phyloP scores from a whole-genome alignment of 2,888 invertebrate species.

The Nysson spinosus region DNA sequence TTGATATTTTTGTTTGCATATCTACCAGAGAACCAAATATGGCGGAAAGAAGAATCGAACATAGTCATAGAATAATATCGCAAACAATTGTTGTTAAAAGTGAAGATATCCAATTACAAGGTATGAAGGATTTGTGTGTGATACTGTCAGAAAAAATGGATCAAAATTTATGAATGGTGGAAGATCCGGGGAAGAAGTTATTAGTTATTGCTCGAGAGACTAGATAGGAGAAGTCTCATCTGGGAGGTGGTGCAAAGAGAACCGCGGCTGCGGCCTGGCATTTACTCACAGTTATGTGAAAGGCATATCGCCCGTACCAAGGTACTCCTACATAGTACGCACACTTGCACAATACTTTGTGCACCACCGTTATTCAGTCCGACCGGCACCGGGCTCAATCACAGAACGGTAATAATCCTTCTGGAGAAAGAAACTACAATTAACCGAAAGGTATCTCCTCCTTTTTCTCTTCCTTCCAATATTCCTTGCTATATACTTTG shows the following conservation, averaged over 20 bases:
- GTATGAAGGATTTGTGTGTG: too few species aligned
- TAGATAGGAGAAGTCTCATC: conserved; percentile 68
- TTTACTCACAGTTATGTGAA: conserved; percentile 77
- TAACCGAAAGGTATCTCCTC: conserved; percentile 33
- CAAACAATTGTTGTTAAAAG: too few species aligned
- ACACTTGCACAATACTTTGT: conserved; percentile 62
- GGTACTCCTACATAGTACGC: conserved; percentile 70
- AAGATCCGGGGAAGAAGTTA: conserved; percentile 47
- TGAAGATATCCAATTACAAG: too few species aligned
- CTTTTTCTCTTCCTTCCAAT: background rate
- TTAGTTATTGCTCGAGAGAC: conserved; percentile 54
- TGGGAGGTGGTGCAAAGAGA: conserved; percentile 64
- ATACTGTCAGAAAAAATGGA: too few species aligned
- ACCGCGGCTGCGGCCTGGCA: conserved; percentile 68
- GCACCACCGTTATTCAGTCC: conserved; percentile 53
- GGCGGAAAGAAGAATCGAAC: too few species aligned
- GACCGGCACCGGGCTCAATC: conserved; percentile 28
- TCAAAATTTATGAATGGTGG: conserved; percentile 32
- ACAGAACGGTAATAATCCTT: conserved; percentile 41
- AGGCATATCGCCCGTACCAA: conserved; percentile 74
- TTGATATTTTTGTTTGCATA: too few species aligned
- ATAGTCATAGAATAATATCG: too few species aligned
- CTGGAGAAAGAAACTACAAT: conserved; percentile 24
- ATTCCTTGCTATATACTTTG: too few species aligned
- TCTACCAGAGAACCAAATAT: too few species aligned